Percentiles rank a stretch among this genome's conserved stretches.
These are phyloP conservation scores for Poecile montanus DNA, from an alignment of 2,797 vertebrate species.

Conservation along the genomic window DNA sequence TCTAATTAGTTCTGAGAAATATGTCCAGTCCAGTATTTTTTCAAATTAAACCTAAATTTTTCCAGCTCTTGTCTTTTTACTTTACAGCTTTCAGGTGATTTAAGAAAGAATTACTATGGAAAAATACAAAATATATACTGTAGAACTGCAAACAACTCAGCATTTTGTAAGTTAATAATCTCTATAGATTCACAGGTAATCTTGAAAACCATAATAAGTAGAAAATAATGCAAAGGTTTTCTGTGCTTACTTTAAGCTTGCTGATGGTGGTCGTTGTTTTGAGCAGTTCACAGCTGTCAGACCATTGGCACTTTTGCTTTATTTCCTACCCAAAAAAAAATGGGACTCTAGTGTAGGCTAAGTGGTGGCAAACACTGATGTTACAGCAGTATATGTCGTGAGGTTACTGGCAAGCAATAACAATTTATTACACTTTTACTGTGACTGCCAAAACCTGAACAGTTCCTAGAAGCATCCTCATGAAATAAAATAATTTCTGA, in stretches of 20 bases:
- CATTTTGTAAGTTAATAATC: neutral
- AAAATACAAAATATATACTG: neutral
- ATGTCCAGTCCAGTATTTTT: neutral
- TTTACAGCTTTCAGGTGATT: neutral
- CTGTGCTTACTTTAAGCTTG: neutral
- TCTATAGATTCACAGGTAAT: neutral
- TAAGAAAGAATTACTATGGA: neutral
- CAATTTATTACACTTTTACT: neutral
- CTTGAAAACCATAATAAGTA: neutral
- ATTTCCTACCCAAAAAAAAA: neutral
- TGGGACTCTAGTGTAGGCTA: neutral
- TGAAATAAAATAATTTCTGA: neutral
- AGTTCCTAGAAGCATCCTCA: conserved; percentile 1
- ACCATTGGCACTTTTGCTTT: neutral
- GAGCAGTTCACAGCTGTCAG: neutral
- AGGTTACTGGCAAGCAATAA: neutral
- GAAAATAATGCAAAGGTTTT: neutral
- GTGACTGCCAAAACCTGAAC: neutral
- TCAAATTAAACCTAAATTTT: neutral
- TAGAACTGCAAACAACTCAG: neutral
- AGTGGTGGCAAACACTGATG: neutral
- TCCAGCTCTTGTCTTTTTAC: neutral
- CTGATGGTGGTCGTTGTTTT: neutral
- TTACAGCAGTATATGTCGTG: neutral
- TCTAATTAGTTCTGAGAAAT: neutral